Conservation (phyloP, 2,113 vertebrate genomes). For the Nettapus auritus region DNA sequence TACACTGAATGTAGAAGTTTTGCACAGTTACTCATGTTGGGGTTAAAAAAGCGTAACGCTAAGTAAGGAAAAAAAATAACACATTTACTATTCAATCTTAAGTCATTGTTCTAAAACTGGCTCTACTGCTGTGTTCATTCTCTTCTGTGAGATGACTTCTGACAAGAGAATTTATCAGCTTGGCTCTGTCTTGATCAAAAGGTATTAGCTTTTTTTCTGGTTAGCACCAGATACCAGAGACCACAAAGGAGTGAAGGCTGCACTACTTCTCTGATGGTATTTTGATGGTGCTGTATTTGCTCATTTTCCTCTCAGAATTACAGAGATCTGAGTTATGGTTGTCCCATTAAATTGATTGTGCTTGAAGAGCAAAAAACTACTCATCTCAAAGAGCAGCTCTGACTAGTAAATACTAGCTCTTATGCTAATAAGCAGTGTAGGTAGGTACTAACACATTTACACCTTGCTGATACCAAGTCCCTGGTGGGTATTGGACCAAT, state of each 20-base stretch:
- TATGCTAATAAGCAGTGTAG: not conserved
- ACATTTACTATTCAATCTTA: not conserved
- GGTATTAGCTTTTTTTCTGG: not conserved
- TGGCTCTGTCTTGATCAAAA: not conserved
- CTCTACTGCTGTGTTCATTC: not conserved
- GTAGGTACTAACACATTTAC: not conserved
- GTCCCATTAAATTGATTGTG: not conserved
- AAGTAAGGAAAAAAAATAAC: not conserved
- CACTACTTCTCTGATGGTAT: not conserved
- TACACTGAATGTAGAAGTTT: not conserved
- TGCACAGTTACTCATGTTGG: not conserved
- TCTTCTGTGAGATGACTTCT: not conserved
- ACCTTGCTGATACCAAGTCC: not conserved
- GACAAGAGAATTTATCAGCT: not conserved
- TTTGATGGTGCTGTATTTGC: not conserved
- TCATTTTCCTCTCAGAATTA: not conserved
- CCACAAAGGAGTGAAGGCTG: not conserved
- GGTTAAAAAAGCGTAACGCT: not conserved
- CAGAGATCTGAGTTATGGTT: not conserved
- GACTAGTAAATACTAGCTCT: not conserved
- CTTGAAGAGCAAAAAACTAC: not conserved
- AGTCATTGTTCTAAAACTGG: not conserved
- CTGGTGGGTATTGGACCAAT: accelerated
- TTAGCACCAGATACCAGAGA: not conserved
- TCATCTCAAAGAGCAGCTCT: not conserved